Evolutionary conservation across 2,888 invertebrate genomes (phyloP), one percentile per base, ranked within the genome.

Genomic region (Aradus depressus): DNA sequence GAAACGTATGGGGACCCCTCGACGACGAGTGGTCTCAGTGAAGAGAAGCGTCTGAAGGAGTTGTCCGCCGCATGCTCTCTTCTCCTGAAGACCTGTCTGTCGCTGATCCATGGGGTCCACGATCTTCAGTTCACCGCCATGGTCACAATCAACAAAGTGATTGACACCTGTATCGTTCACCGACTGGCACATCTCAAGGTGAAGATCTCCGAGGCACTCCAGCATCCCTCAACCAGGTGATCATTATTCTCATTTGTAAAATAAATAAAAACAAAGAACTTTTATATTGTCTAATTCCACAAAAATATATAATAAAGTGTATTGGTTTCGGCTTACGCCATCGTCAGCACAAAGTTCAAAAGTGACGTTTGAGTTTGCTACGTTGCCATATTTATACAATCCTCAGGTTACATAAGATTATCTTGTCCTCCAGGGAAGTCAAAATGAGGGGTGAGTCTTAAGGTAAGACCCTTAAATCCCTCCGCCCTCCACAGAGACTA

Each of bases 81-180:
- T 56, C 66, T 79, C 50, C 67, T 75, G 38, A 68, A 70, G 50
- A 70, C 74, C 44, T 71, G 74, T 53, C 67, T 76, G 49, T 70
- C 72, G 54, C 69, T 77, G 54, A 68, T 75, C 52, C 71, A 72
- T 56, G 75, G 75, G 23, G 74, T 74, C 4, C 75, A 75, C 59
- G 72, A 72, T 50, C 68, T 76, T 16, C 76, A 77, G 62, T 78
- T 75, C 66, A 74, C 76, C 0, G 75, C 76, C 3, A 69, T 79
- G 61, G 70, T 71, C 58, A 72, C 75, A 50, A 69, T 78, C 57
- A 79, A 79, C 65, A 73, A 74, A 63, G 68, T 73, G 44, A 68
- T 78, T 49, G 78, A 79, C 64, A 69, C 57, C 63, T 72, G 64
- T 64, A 70, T 67, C 50, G 65, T 65, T 43, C 63, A 67, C 59